Conservation (phyloP, 2,113 vertebrate species). For the Catharus bicknelli region DNA sequence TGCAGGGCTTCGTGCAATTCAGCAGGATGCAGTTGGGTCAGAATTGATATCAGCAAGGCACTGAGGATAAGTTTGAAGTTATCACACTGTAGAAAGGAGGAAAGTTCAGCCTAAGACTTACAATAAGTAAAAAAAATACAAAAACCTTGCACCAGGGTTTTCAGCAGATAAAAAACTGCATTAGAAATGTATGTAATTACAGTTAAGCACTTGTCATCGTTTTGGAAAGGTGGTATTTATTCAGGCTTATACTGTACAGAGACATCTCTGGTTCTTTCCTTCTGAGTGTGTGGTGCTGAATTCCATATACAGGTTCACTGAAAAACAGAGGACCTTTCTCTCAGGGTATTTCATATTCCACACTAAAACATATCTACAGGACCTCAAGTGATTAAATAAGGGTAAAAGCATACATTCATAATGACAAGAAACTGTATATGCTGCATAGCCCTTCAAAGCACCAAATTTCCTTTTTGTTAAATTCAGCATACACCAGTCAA, state of each 20-base stretch:
- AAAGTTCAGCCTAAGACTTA: constrained; percentile 23
- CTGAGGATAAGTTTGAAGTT: constrained; percentile 24
- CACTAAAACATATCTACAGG: neutral
- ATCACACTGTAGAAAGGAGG: neutral
- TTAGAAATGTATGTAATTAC: constrained; percentile 46
- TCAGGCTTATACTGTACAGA: neutral
- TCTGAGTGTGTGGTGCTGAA: neutral
- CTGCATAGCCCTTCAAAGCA: neutral
- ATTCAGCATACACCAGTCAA: neutral
- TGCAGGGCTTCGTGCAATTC: constrained; percentile 19
- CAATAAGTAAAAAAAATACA: neutral
- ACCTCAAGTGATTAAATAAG: neutral
- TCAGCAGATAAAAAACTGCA: constrained; percentile 43
- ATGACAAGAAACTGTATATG: neutral
- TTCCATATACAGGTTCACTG: neutral
- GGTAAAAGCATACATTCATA: neutral
- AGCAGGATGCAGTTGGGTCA: constrained; percentile 11
- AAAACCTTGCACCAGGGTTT: neutral
- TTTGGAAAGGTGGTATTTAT: constrained; percentile 38
- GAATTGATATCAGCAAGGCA: constrained; percentile 21
- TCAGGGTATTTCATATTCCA: neutral
- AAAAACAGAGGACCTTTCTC: neutral
- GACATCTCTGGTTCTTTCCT: neutral
- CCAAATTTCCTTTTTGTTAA: neutral
- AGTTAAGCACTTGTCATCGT: constrained; percentile 51